These are phyloP conservation scores for Psittacula derbiana DNA, from an alignment of 2,797 vertebrate species.

Conservation along the genomic window DNA sequence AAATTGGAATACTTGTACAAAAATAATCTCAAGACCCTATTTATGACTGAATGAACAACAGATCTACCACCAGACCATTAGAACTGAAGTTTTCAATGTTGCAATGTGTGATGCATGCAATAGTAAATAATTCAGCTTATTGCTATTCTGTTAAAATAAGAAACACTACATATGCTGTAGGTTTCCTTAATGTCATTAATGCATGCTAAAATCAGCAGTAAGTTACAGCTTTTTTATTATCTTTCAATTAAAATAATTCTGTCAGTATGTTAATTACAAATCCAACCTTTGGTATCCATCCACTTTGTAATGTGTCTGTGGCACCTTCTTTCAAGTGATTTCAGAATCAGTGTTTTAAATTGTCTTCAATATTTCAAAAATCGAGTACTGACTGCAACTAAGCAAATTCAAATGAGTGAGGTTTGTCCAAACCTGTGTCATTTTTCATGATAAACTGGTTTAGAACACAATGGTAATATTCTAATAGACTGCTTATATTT, in stretches of 20 bases:
- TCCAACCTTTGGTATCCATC: not conserved
- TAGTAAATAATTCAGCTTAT: not conserved
- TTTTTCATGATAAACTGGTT: not conserved
- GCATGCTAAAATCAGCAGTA: not conserved
- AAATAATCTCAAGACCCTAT: not conserved
- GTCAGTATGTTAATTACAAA: not conserved
- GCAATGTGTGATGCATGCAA: not conserved
- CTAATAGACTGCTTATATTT: not conserved
- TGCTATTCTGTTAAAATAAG: not conserved
- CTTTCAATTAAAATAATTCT: not conserved
- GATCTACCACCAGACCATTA: not conserved
- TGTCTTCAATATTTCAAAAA: not conserved
- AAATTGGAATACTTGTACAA: not conserved
- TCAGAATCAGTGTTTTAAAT: constrained; percentile 12
- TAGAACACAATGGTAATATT: not conserved
- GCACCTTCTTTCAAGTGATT: constrained; percentile 5
- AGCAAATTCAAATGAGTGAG: not conserved
- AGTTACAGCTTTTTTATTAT: not conserved
- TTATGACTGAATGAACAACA: not conserved
- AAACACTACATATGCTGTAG: not conserved
- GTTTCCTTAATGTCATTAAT: not conserved
- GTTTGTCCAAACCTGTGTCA: not conserved
- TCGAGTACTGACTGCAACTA: not conserved
- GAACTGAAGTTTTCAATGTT: not conserved
- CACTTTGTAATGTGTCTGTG: constrained; percentile 50